Base-by-base conservation (phyloP, 53 echinoderm and acorn worm genomes). In the Mesocentrotus franciscanus region DNA sequence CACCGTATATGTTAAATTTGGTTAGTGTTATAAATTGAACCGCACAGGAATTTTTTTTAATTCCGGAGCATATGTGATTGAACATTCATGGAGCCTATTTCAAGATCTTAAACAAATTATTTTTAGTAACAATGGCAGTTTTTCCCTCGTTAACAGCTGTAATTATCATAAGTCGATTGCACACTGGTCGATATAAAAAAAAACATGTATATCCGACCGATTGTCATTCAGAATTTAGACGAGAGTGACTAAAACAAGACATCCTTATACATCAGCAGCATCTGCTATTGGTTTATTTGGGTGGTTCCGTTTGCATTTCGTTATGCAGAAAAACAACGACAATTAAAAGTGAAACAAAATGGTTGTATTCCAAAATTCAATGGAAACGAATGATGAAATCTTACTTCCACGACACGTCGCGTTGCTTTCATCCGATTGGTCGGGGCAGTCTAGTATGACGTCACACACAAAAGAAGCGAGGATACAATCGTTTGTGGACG, bases 341-440 rank as follows among this genome's bases (percentile, higher is more conserved):
- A 70, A 70, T 4, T 20, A 70, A 16, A 71, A 71, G 24, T 71
- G 74, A 30, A 29, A 74, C 14, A 10, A 74, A 30, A 32, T 18
- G 29, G 74, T 74, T 30, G 10, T 29, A 62, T 18, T 14, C 62
- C 4, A 18, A 18, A 30, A 32, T 74, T 10, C 1, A 10, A 30
- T 74, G 42, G 42, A 81, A 81, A 8, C 36, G 18, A 39, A 78
- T 9, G 32, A 42, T 81, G 29, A 81, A 87, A 57, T 33, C 89
- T 85, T 85, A 94, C 95, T 64, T 42, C 72, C 70, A 5, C 34
- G 16, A 36, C 95, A 94, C 27, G 95, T 94, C 24, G 95, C 95
- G 85, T 85, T 94, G 71, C 95, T 94, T 11, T 94, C 95, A 30
- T 94, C 95, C 55, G 95, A 94, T 85, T 30, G 64, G 87, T 94